These are phyloP conservation scores for Tupaia chinensis DNA, from an alignment of 2,113 vertebrate species.

Conservation along the genomic window DNA sequence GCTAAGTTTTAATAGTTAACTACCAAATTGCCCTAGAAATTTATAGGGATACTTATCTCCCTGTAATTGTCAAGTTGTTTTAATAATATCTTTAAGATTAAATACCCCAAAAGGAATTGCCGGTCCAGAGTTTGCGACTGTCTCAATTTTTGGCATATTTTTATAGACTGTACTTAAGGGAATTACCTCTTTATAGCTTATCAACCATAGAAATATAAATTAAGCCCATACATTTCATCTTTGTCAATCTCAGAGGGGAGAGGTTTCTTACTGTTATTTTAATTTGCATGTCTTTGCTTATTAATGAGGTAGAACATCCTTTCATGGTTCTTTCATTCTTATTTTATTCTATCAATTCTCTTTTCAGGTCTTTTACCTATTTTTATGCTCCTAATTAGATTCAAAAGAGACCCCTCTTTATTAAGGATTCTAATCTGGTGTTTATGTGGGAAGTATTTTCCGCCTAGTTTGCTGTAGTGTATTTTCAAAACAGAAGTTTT, in stretches of 20 bases:
- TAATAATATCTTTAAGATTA: background rate
- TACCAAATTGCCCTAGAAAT: background rate
- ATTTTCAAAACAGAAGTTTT: background rate
- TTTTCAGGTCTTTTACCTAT: constrained; percentile 9
- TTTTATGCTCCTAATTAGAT: constrained; percentile 18
- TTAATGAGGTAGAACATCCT: background rate
- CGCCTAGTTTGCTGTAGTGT: background rate
- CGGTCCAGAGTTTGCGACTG: constrained; percentile 23
- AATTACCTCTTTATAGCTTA: background rate
- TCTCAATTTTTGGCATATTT: constrained; percentile 52
- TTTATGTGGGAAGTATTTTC: constrained; percentile 7
- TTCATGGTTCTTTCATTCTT: constrained; percentile 29
- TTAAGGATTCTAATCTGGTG: background rate
- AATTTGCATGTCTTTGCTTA: background rate
- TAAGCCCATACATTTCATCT: background rate
- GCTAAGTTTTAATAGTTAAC: constrained; percentile 18
- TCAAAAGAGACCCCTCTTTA: constrained; percentile 2
- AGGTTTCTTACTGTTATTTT: constrained; percentile 7
- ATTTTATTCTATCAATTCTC: background rate
- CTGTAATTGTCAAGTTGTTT: background rate
- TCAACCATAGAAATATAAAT: background rate
- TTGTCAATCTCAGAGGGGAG: background rate
- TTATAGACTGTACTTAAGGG: background rate
- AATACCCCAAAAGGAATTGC: constrained; percentile 2
- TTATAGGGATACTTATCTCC: background rate